Evolutionary conservation across 2,888 invertebrate species (phyloP), one percentile per base, ranked within the genome.

Genomic region (Busseola fusca): DNA sequence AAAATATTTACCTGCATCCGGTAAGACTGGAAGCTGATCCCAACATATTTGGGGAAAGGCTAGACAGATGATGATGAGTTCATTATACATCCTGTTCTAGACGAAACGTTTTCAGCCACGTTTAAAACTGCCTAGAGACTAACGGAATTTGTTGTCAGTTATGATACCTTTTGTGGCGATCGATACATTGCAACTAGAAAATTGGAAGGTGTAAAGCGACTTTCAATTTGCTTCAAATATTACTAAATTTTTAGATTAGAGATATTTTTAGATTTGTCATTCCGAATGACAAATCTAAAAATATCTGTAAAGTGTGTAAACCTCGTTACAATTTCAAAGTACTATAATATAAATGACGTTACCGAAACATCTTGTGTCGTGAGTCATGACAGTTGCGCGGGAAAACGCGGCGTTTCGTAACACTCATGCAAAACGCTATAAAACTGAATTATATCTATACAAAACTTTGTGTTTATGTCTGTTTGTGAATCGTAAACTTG

Each of bases 401-500:
- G 68, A 59, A 80, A 82, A 69, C 65, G 71, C 71, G 18, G 72
- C 63, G 70, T 82, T 80, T 77, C 75, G 63, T 77, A 84, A 83
- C 59, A 21, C 59, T 69, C 69, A n/a, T 73, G 65, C 64, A 52
- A 69, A 64, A 74, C 75, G 73, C 81, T 74, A 85, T 85, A 82
- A 84, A 85, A 77, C 74, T 85, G 81, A 85, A 78, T 82, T 85
- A 85, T 84, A 52, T 81, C 68, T 81, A 82, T 78, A 84, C 82
- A 82, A 82, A 84, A 85, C 69, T 72, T 65, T 45, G 72, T 82
- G 81, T 85, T 85, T 85, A 85, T 79, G 85, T 81, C 71, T 82
- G 82, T 84, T 85, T 85, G 81, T 83, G 62, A 76, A 81, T 85
- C 85, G 78, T 85, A 85, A 85, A 85, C 82, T 78, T 80, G 84